Evolutionary conservation across 2,797 vertebrate species (phyloP), one percentile per base, ranked within the genome.

Genomic region (Antennarius maculatus): DNA sequence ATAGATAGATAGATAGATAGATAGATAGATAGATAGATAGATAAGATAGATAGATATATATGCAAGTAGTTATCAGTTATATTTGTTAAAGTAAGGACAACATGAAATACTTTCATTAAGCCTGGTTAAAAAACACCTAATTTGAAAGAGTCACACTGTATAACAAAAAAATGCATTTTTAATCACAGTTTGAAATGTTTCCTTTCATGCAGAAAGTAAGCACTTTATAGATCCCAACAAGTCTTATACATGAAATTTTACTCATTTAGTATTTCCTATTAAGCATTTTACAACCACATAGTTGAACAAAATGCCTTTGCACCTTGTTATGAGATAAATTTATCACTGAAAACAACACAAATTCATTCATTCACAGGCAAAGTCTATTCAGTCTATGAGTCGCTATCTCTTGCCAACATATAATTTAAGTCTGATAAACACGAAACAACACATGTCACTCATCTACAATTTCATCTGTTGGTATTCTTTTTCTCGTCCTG

Each of bases 241-340:
- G 39, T 66, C 31, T 6, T 42, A 68, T 48, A 54, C 18, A 60
- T 49, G 46, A 17, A 42, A 65, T 70, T 67, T 54, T 28, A 82
- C 76, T 84, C 69, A 64, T 77, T 71, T 73, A 46, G 74, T 84
- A 47, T 78, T 69, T 66, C 66, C 59, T 46, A 72, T 34, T 85
- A 76, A 64, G 58, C 71, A 80, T 34, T 85, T 77, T 66, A 61
- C 71, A 80, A 57, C 37, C 48, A 49, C 56, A 66, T 61, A 76
- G 66, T 83, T 81, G 79, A 87, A 83, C 82, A 81, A 66, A 81
- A 78, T 69, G 71, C 61, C 18, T 62, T 27, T 62, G 59, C 72
- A 60, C 72, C 61, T 81, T 76, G 69, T 81, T 81, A 65, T 54
- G 50, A 51, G 62, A 80, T 67, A 58, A 62, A 79, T 77, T 46